Evolutionary conservation across 2,888 invertebrate genomes (phyloP).

Genomic region (Cerastoderma edule): DNA sequence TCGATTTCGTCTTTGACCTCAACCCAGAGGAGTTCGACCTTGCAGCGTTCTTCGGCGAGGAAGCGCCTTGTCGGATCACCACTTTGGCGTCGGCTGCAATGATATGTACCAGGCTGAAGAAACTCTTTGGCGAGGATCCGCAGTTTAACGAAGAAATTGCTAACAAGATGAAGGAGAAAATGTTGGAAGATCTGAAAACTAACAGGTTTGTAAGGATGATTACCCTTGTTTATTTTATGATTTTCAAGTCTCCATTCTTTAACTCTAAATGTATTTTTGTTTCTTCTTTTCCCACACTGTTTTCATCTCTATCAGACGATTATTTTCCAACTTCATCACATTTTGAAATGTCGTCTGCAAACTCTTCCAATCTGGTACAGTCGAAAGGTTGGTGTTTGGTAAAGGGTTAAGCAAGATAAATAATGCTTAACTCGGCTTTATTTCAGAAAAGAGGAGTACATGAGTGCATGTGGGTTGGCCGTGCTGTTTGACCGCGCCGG

Average conservation of each 20-base stretch:
- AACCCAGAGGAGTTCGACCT: conserved; percentile 28
- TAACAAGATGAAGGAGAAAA: conserved; percentile 30
- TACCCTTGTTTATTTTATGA: not conserved
- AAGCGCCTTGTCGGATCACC: conserved; percentile 33
- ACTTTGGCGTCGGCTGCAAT: conserved; percentile 38
- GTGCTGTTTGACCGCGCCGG: conserved; percentile 21
- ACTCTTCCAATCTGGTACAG: not conserved
- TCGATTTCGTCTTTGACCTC: conserved; percentile 34
- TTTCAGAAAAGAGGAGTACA: conserved; percentile 16
- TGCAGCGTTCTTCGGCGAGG: conserved; percentile 31
- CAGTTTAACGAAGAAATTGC: conserved; percentile 29
- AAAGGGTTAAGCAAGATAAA: not conserved
- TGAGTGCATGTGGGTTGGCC: conserved; percentile 29
- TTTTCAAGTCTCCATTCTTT: not conserved
- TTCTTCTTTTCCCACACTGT: not conserved
- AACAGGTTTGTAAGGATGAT: not conserved
- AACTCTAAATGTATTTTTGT: not conserved
- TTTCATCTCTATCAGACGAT: too few relatives aligned
- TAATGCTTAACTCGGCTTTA: not conserved
- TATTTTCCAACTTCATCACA: not conserved
- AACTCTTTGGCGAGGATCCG: conserved; percentile 30
- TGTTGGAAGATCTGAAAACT: conserved; percentile 24
- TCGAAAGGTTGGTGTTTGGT: not conserved
- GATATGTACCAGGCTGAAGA: conserved; percentile 10
- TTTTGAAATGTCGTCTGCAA: not conserved